Evolutionary conservation across 2,888 invertebrate genomes (phyloP).

Genomic region (Pyrochroa serraticornis): DNA sequence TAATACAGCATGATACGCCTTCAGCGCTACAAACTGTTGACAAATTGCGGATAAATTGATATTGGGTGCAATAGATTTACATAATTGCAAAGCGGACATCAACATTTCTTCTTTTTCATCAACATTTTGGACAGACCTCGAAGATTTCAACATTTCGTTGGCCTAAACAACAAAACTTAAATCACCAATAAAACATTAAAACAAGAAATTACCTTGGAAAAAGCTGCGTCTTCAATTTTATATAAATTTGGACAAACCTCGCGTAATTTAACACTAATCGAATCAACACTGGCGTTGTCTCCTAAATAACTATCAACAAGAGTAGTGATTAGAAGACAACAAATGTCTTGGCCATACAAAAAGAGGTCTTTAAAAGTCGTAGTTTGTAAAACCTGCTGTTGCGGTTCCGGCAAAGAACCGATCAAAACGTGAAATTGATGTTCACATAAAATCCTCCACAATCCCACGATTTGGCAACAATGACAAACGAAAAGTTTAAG

Average conservation of each 20-base stretch:
- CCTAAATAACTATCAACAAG: constrained; percentile 91
- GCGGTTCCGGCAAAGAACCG: constrained; percentile 69
- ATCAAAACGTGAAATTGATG: constrained; percentile 88
- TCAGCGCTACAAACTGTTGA: constrained; percentile 78
- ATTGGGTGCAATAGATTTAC: constrained; percentile 87
- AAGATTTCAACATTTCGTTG: constrained; percentile 85
- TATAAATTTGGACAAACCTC: constrained; percentile 94
- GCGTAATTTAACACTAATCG: constrained; percentile 84
- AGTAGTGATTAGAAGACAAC: constrained; percentile 77
- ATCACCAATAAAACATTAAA: constrained; percentile 19
- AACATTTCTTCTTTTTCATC: constrained; percentile 80
- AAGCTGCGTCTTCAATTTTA: constrained; percentile 93
- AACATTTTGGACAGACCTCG: constrained; percentile 74
- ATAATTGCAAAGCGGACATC: constrained; percentile 79
- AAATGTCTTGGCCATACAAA: constrained; percentile 77
- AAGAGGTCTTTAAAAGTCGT: constrained; percentile 77
- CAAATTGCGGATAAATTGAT: constrained; percentile 85
- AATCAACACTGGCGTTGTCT: constrained; percentile 93
- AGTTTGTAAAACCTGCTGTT: constrained; percentile 67
- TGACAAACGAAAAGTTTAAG: constrained; percentile 70
- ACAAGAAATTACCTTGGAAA: constrained; percentile 68
- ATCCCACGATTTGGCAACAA: constrained; percentile 86
- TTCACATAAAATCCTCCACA: constrained; percentile 92
- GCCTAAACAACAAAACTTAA: constrained; percentile 66
- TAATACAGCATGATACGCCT: constrained; percentile 87